Evolutionary conservation across 2,797 vertebrate genomes (phyloP).

Genomic region (Falco cherrug): DNA sequence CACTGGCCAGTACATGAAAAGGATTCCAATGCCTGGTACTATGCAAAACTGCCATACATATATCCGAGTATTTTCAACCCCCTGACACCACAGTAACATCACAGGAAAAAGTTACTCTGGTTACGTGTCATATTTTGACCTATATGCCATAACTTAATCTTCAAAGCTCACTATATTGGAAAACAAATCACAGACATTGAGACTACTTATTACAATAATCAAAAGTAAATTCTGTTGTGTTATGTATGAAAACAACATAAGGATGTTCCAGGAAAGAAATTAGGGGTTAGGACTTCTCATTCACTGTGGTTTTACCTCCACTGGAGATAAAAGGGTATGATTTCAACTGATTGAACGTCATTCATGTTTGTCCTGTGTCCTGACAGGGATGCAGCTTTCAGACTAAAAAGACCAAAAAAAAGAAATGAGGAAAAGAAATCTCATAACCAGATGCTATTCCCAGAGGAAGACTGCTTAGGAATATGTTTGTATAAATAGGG

Average conservation of each 20-base stretch:
- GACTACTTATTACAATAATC: slow-evolving; percentile 4
- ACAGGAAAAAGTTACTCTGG: not conserved
- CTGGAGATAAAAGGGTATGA: not conserved
- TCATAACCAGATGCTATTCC: not conserved
- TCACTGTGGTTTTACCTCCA: not conserved
- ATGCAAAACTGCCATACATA: not conserved
- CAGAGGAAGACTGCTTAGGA: not conserved
- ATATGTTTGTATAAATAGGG: not conserved
- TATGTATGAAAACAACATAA: slow-evolving; percentile 15
- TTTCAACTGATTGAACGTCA: not conserved
- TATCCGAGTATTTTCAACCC: not conserved
- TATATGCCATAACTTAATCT: not conserved
- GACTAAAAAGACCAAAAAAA: not conserved
- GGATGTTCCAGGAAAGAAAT: slow-evolving; percentile 2
- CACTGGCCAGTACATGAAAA: not conserved
- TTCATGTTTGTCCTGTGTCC: not conserved
- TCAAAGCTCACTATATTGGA: not conserved
- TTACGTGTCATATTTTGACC: not conserved
- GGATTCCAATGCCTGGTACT: not conserved
- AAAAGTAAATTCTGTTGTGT: not conserved
- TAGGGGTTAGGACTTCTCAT: not conserved
- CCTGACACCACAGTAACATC: slow-evolving; percentile 3
- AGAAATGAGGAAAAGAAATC: not conserved
- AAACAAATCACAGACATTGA: not conserved
- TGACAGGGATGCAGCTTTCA: not conserved